Conservation (phyloP, 2,113 vertebrate species). For the Grus americana region DNA sequence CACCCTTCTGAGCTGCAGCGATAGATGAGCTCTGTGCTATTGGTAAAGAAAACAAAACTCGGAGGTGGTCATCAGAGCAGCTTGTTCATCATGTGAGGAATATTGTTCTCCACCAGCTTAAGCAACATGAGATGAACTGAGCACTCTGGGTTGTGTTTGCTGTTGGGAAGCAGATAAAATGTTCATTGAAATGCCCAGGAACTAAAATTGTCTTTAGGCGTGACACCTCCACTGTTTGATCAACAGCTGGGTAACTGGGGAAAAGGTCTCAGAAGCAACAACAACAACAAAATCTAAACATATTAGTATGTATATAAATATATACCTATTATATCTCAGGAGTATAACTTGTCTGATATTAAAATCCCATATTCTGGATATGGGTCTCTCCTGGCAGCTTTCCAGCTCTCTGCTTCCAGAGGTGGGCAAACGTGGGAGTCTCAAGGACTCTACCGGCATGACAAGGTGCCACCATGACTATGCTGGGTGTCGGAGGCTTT, state of each 20-base stretch:
- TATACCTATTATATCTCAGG: background rate
- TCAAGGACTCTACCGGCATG: background rate
- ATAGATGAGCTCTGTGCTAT: background rate
- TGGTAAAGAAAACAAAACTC: background rate
- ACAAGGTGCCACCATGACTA: background rate
- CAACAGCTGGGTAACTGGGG: background rate
- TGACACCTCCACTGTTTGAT: background rate
- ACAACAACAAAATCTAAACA: background rate
- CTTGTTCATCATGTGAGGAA: accelerated
- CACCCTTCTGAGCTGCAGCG: background rate
- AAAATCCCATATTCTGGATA: background rate
- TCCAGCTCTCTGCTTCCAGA: background rate
- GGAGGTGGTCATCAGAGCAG: background rate
- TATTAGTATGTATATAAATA: background rate
- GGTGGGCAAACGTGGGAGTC: background rate
- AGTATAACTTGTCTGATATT: background rate
- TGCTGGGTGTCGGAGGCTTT: accelerated
- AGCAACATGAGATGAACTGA: background rate
- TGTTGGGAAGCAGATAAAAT: background rate
- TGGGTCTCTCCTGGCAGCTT: background rate
- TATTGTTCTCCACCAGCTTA: background rate
- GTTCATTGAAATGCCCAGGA: background rate
- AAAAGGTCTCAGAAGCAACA: background rate
- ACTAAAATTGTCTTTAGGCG: background rate
- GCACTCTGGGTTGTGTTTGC: background rate